Percentiles rank a stretch among this genome's conserved stretches.
Conservation (phyloP, 2,113 vertebrate species). For the Porphyrio hochstetteri region DNA sequence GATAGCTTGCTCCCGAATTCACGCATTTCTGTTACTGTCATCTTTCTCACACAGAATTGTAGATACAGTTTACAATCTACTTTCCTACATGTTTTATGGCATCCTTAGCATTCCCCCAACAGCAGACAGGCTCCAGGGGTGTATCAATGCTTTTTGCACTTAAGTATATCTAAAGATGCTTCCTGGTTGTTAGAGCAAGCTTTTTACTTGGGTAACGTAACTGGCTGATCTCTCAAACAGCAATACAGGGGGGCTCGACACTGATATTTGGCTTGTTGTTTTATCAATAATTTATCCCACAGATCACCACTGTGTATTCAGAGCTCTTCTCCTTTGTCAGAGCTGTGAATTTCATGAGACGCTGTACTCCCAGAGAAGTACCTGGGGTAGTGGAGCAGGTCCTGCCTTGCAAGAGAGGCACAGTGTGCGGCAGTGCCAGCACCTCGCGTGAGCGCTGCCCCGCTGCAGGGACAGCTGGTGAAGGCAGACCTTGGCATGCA, state of each 20-base stretch:
- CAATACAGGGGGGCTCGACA: neutral
- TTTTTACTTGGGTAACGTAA: neutral
- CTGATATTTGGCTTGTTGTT: neutral
- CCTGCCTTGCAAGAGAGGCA: neutral
- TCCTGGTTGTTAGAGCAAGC: neutral
- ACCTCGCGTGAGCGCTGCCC: no score
- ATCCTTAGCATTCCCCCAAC: neutral
- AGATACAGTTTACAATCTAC: neutral
- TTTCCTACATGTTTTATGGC: neutral
- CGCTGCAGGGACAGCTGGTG: no score
- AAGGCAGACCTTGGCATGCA: neutral
- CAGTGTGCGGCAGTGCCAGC: accelerated
- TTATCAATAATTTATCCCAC: neutral
- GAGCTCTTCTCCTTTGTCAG: neutral
- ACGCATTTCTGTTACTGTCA: neutral
- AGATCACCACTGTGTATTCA: neutral
- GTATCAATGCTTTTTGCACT: neutral
- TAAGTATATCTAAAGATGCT: neutral
- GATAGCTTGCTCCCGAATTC: neutral
- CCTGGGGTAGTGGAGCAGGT: neutral
- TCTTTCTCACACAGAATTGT: neutral
- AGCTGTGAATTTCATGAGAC: neutral
- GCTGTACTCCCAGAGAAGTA: neutral
- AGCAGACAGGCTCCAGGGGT: accelerated
- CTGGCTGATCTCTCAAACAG: neutral